Evolutionary conservation across 2,888 invertebrate genomes (phyloP), one percentile per base, ranked within the genome.

Genomic region (Tipula vernalis): DNA sequence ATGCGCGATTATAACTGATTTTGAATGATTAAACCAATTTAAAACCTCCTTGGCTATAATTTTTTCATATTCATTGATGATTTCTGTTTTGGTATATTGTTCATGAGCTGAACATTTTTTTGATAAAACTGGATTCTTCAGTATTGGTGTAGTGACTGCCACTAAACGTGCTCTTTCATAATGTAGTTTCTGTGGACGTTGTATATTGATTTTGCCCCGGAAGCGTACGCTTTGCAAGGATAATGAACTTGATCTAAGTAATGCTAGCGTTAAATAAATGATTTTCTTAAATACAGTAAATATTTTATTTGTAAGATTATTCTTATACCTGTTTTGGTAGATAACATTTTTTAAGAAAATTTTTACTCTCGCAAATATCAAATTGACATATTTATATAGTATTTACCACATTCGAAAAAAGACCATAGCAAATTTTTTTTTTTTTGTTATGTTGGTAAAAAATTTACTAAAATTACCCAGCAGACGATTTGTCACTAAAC

Each of bases 121-220:
- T 86, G 87, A 88, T 42, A 90, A 89, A 89, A 92, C 92, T 18
- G 92, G 92, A 83, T 93, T 92, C 10, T 93, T 91, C 89, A 93
- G 95, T 83, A 92, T 92, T 0, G 96, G 96, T 89, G 94, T 93
- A 0, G 95, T 91, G n/a, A 96, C 91, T 88, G 94, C 94, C 85
- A 95, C 90, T 83, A 95, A 92, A 88, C 93, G 92, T 18, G 95
- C 95, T 88, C 95, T 93, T 88, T 94, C 93, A 89, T 94, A 96
- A 90, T 96, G 95, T 0, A 95, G 95, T 86, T 93, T 91, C 89
- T 93, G 93, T 0, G 97, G 97, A 88, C 92, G 94, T 90, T 96
- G 95, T 83, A 97, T 94, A 89, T 97, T 96, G 86, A 96, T 95
- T 92, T 96, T 96, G 2, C 95, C 94, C 36, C 95, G 93, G 90